Evolutionary conservation across 2,797 vertebrate species (phyloP).

Genomic region (Pangasius mekongensis): DNA sequence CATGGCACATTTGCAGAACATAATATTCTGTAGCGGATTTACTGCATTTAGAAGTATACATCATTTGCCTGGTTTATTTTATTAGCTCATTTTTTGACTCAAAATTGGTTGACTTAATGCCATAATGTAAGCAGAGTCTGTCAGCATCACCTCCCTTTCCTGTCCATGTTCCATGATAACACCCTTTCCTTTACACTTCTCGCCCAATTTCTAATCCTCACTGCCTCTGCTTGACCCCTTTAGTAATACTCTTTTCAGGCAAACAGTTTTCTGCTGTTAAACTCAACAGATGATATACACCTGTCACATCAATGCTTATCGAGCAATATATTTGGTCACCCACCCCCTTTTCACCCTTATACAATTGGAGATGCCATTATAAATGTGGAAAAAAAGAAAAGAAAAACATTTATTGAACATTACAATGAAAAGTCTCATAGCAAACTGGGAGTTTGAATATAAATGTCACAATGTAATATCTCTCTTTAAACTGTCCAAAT

Average conservation of each 20-base stretch:
- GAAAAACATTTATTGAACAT: neutral
- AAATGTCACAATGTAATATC: neutral
- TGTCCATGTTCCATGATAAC: constrained; percentile 27
- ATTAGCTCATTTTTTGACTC: neutral
- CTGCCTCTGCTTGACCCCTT: neutral
- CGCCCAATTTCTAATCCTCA: neutral
- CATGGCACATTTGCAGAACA: neutral
- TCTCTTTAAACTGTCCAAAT: neutral
- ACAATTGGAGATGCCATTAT: neutral
- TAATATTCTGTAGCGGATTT: neutral
- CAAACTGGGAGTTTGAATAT: too few species aligned
- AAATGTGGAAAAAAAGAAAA: neutral
- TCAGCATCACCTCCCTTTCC: constrained; percentile 43
- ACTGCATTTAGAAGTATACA: neutral
- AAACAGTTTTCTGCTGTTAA: constrained; percentile 20
- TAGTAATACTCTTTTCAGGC: neutral
- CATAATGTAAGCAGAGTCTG: constrained; percentile 33
- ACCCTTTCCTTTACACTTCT: constrained; percentile 31
- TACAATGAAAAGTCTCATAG: neutral
- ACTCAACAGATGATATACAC: neutral
- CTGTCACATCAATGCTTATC: neutral
- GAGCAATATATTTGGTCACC: neutral
- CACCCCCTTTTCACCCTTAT: neutral
- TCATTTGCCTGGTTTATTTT: neutral
- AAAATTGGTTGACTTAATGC: neutral